A percentile compares a stretch with the other conserved stretches of the same genome.
Conservation (phyloP, 1,140 invertebrate species). For the Stenopsyche tienmushanensis region DNA sequence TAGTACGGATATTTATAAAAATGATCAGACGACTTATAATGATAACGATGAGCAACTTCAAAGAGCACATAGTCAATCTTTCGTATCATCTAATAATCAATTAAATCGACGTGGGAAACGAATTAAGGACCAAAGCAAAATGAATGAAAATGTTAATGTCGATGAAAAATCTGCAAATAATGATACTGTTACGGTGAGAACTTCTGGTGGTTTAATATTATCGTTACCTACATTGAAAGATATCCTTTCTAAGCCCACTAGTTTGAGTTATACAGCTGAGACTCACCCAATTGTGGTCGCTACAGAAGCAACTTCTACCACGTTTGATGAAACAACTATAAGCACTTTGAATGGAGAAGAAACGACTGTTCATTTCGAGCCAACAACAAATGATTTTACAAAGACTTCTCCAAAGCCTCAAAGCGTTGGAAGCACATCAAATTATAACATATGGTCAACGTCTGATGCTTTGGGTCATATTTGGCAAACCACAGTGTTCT, state of each 20-base stretch:
- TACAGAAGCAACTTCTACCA: constrained; percentile 35
- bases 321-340: constrained; percentile 20
- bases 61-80: constrained; percentile 56
- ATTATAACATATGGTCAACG: constrained; percentile 39
- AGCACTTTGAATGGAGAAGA: constrained; percentile 16
- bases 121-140: constrained; percentile 44
- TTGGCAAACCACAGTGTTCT: constrained; percentile 66
- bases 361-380: constrained; percentile 24
- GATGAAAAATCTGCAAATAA: constrained; percentile 46
- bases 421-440: constrained; percentile 20
- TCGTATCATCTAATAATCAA: constrained; percentile 49
- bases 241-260: constrained; percentile 35
- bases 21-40: constrained; percentile 37
- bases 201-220: constrained; percentile 31
- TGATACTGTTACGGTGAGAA: constrained; percentile 24
- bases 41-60: constrained; percentile 56
- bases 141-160: constrained; percentile 44
- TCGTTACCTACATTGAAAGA: constrained; percentile 40
- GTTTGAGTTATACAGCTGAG: constrained; percentile 20
- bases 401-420: constrained; percentile 22
- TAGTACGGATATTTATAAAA: constrained; percentile 42
- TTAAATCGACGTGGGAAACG: constrained; percentile 51
- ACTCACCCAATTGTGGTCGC: constrained; percentile 2
- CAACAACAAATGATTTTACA: constrained; percentile 22
- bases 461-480: constrained; percentile 43